These are phyloP conservation scores for Noctua janthe DNA, from an alignment of 2,888 invertebrate species.

Conservation along the genomic window DNA sequence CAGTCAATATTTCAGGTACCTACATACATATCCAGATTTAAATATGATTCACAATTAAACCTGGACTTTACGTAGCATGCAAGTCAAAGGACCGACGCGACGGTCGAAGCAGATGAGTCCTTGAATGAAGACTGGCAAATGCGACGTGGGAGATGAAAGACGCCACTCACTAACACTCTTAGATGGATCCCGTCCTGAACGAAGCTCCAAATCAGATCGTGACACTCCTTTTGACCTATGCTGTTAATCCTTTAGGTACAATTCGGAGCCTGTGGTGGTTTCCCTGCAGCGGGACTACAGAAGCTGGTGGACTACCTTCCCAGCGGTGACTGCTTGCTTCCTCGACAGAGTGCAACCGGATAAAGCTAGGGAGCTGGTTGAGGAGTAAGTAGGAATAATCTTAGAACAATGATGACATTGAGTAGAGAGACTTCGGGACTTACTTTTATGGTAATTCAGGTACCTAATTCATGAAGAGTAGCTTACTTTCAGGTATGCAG, in stretches of 20 bases:
- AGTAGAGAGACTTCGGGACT: background rate
- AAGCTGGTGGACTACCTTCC: slow-evolving; percentile 85
- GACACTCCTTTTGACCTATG: background rate
- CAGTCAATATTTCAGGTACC: slow-evolving; percentile 76
- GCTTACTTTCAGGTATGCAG: background rate
- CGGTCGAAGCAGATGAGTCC: background rate
- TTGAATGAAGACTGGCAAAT: background rate
- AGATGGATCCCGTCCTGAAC: background rate
- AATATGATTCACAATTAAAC: background rate
- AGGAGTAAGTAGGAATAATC: slow-evolving; percentile 44
- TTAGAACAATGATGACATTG: background rate
- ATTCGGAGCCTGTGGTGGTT: slow-evolving; percentile 86
- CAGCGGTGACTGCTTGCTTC: slow-evolving; percentile 87
- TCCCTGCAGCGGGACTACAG: slow-evolving; percentile 86
- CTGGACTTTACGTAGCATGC: background rate
- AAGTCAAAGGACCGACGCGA: background rate
- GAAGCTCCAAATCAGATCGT: background rate
- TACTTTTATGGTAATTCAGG: no score
- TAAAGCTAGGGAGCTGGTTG: slow-evolving; percentile 77
- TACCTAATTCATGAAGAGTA: background rate
- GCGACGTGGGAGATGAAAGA: background rate
- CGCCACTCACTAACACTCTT: background rate
- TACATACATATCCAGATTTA: background rate
- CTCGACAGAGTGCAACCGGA: slow-evolving; percentile 79
- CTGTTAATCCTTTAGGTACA: slow-evolving; percentile 74